These are phyloP conservation scores for Oriolus oriolus DNA, from an alignment of 2,113 vertebrate genomes.

Conservation along the genomic window DNA sequence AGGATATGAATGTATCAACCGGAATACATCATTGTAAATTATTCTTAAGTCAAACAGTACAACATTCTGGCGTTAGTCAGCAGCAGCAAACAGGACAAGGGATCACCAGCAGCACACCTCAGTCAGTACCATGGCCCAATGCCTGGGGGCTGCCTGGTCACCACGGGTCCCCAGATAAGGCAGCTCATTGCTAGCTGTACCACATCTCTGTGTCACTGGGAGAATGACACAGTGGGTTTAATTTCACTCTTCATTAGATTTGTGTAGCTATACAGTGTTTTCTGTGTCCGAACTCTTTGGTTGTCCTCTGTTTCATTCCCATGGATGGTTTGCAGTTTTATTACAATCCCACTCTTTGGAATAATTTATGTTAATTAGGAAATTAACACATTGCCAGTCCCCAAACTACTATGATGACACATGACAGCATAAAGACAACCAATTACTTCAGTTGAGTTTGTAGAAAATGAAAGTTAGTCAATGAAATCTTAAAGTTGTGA, in stretches of 20 bases:
- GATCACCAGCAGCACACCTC: background rate
- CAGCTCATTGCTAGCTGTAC: background rate
- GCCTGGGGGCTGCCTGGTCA: background rate
- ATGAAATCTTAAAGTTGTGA: background rate
- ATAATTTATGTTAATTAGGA: background rate
- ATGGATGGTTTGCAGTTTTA: background rate
- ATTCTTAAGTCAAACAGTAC: background rate
- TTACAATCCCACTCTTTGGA: background rate
- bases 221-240: background rate
- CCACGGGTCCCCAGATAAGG: background rate
- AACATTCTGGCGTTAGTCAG: background rate
- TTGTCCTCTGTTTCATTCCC: background rate
- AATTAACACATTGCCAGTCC: background rate
- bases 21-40: background rate
- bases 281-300: background rate
- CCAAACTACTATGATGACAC: background rate
- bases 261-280: background rate
- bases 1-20: background rate
- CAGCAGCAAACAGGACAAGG: background rate
- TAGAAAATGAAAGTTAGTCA: background rate
- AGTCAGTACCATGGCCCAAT: fast-evolving
- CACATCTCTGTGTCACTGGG: background rate
- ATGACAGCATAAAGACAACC: background rate
- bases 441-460: background rate
- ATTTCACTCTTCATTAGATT: background rate